A percentile compares a stretch with the other conserved stretches of the same genome.
Conservation (phyloP, 1,140 invertebrate genomes). For the Wasmannia auropunctata region DNA sequence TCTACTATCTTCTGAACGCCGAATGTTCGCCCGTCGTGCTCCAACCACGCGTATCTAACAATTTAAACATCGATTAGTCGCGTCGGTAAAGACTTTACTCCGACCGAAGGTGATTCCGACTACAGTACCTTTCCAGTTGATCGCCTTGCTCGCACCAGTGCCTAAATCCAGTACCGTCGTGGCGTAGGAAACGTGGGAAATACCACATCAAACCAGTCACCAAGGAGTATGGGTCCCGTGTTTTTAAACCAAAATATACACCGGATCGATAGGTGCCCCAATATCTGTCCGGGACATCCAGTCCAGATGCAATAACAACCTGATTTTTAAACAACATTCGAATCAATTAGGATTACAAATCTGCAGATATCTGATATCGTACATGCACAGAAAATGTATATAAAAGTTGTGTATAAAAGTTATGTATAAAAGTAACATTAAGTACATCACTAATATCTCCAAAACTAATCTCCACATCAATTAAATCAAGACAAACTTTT, state of each 20-base stretch:
- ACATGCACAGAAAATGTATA: neutral
- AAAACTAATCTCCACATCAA: neutral
- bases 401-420: too few species aligned
- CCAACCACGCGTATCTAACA: constrained; percentile 92
- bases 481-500: too few species aligned
- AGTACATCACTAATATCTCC: neutral
- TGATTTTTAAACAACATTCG: constrained; percentile 79
- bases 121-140: constrained; percentile 89
- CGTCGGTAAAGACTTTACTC: neutral
- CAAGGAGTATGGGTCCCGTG: constrained; percentile 93
- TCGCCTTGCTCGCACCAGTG: constrained; percentile 98
- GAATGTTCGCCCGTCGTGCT: constrained; percentile 97
- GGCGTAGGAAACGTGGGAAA: constrained; percentile 89
- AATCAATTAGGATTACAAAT: neutral
- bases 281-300: constrained; percentile 92
- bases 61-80: constrained; percentile 20
- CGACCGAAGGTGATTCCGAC: neutral
- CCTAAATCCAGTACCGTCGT: constrained; percentile 89
- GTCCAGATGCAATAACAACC: constrained; percentile 89
- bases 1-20: constrained; percentile 96
- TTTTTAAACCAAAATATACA: constrained; percentile 96
- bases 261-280: constrained; percentile 97
- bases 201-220: constrained; percentile 99
- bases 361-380: neutral
- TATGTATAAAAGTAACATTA: too few species aligned